phyloP scores from a whole-genome alignment of 2,113 vertebrate species.

The Aptenodytes forsteri region DNA sequence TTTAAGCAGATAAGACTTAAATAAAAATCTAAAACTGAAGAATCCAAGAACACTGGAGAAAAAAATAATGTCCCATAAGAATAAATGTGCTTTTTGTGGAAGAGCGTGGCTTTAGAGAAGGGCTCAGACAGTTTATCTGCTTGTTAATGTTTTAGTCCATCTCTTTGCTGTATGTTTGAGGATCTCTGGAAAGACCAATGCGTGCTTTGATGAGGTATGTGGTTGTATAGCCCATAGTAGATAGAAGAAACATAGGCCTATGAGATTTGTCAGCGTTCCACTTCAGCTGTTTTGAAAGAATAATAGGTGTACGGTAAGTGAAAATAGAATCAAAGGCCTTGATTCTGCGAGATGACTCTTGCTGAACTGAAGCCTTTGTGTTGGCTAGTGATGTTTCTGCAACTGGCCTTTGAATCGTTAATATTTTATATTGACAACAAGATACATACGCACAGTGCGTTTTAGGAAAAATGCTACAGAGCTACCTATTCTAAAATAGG shows the following conservation, averaged over 20 bases:
- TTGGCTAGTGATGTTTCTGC: background rate
- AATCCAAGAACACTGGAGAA: background rate
- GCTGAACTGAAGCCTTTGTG: background rate
- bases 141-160: background rate
- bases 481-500: background rate
- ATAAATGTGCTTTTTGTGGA: background rate
- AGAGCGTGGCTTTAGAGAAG: background rate
- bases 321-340: background rate
- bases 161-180: background rate
- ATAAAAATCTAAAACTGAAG: background rate
- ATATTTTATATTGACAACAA: background rate
- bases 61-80: background rate
- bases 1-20: background rate
- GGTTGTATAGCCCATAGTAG: background rate
- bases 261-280: background rate
- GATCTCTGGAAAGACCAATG: accelerated
- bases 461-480: background rate
- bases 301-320: background rate
- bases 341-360: background rate
- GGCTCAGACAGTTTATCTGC: background rate
- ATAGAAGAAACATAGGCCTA: background rate
- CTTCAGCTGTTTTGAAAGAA: background rate
- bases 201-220: accelerated
- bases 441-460: background rate
- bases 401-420: background rate